A percentile compares a stretch with the other conserved stretches of the same genome.
phyloP scores from a whole-genome alignment of 2,888 invertebrate genomes.

The Phoronis australis region DNA sequence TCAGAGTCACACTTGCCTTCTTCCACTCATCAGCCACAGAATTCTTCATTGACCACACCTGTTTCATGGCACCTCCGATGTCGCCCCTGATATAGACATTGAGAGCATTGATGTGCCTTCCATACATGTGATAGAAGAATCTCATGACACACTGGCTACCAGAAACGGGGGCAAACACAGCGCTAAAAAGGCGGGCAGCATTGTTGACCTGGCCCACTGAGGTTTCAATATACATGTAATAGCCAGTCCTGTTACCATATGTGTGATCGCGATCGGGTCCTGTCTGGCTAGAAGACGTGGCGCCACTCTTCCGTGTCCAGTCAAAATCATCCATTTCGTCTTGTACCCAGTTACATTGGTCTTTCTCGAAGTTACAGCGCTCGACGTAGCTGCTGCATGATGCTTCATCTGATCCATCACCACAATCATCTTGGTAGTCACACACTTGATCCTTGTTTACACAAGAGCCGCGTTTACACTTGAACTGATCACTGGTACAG shows the following conservation, averaged over 20 bases:
- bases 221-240: constrained; percentile 40
- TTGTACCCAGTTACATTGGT: constrained; percentile 39
- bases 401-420: constrained; percentile 35
- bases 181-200: constrained; percentile 23
- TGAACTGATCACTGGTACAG: constrained; percentile 17
- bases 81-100: constrained; percentile 30
- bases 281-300: constrained; percentile 29
- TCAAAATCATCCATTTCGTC: constrained; percentile 33
- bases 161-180: constrained; percentile 21
- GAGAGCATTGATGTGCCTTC: constrained; percentile 30
- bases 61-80: constrained; percentile 18
- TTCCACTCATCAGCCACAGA: constrained; percentile 15
- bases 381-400: constrained; percentile 23
- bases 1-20: constrained; percentile 6
- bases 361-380: constrained; percentile 39
- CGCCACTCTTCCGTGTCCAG: constrained; percentile 31
- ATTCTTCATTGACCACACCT: neutral
- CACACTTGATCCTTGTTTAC: constrained; percentile 24
- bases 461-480: constrained; percentile 31
- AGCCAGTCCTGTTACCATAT: constrained; percentile 31
- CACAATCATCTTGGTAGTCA: constrained; percentile 40
- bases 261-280: constrained; percentile 40
- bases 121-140: constrained; percentile 44
- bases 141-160: constrained; percentile 27
- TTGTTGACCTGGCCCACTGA: constrained; percentile 25